Conservation (phyloP, 2,888 invertebrate species). For the Agrilus biguttatus region DNA sequence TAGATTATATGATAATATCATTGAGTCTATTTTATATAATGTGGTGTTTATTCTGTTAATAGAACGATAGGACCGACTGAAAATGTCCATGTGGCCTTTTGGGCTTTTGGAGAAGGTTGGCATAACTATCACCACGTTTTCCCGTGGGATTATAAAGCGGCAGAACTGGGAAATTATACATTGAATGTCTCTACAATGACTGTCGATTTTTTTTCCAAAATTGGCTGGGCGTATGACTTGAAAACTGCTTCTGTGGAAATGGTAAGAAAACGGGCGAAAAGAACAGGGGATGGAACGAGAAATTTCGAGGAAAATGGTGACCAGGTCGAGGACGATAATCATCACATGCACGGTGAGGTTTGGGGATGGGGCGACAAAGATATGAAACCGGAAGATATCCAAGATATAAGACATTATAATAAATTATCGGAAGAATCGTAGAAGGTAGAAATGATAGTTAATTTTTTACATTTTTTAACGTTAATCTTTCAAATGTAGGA, state of each 20-base stretch:
- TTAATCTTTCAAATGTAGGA: no score
- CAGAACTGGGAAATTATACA: conserved; percentile 53
- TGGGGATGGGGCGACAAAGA: conserved; percentile 81
- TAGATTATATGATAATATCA: no score
- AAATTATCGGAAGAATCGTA: conserved; percentile 12
- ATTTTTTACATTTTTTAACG: no score
- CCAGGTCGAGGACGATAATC: conserved; percentile 23
- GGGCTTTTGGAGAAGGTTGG: conserved; percentile 79
- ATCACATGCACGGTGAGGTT: conserved; percentile 37
- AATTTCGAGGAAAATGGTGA: conserved; percentile 13
- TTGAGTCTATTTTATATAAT: no score
- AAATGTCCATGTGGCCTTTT: conserved; percentile 55
- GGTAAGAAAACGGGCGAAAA: conserved; percentile 26
- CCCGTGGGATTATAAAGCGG: conserved; percentile 86
- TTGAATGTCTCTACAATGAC: conserved; percentile 22
- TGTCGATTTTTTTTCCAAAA: conserved; percentile 22
- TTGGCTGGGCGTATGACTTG: conserved; percentile 73
- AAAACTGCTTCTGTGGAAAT: conserved; percentile 61
- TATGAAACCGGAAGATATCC: conserved; percentile 51
- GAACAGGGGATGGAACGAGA: conserved; percentile 15
- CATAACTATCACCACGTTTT: conserved; percentile 92
- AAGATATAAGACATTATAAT: conserved; percentile 16
- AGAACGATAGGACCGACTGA: conserved; percentile 68
- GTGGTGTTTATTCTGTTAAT: conserved; percentile 10
- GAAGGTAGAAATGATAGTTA: background rate